Evolutionary conservation across 2,888 invertebrate species (phyloP), one percentile per base, ranked within the genome.

Genomic region (Lumbricus terrestris): DNA sequence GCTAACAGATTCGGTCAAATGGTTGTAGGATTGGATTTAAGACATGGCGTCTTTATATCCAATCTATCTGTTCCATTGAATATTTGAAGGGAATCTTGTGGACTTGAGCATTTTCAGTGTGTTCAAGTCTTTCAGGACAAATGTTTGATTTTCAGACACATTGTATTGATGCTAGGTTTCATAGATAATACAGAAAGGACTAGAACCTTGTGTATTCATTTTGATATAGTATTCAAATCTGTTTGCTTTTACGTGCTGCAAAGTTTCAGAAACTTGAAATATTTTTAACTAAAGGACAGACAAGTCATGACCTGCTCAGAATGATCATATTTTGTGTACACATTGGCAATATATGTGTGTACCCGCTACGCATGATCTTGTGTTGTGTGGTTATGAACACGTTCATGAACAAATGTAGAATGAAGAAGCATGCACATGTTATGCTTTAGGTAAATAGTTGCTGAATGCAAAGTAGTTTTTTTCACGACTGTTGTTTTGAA

Each of bases 401-500:
- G 69, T 69, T 29, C 29, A 11, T n/a, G n/a, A 69, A 69, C 69
- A n/a, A n/a, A 29, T n/a, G 69, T 69, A 69, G 69, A 13, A 5
- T 69, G 69, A 16, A 8, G 16, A 69, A 69, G n/a, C 69, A 69
- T 69, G 69, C 69, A 69, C 16, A 16, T 69, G 69, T n/a, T n/a
- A n/a, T n/a, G 69, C 69, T n/a, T n/a, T 69, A 69, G 69, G 69
- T 69, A 69, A 69, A 69, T 69, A 69, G 69, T 69, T 69, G 69
- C 69, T 69, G 69, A n/a, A 69, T 69, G 69, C 69, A n/a, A 69
- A 69, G 69, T 69, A 69, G 69, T 69, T 69, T 69, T 69, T 69
- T 69, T 69, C 69, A 69, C n/a, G 11, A 11, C 29, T 69, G 69
- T 69, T 69, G 29, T 69, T 69, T n/a, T 69, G 29, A 69, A 69